Conservation (phyloP, 1,140 invertebrate genomes). For the Drosophila neocordata region DNA sequence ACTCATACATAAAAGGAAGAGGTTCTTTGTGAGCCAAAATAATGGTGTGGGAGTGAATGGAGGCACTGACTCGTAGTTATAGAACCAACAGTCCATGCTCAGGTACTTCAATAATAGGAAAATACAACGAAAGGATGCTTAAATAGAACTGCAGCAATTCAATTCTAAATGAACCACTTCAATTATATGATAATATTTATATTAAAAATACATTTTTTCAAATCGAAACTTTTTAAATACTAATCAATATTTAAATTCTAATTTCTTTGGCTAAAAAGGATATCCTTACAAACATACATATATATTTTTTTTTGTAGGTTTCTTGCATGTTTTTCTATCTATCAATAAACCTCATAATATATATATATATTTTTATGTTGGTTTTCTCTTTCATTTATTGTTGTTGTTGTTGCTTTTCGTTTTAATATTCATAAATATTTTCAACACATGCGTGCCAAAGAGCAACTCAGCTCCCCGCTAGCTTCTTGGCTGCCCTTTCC, state of each 20-base stretch:
- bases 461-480: background rate
- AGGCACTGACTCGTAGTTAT: background rate
- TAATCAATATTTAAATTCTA: too few species aligned
- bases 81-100: background rate
- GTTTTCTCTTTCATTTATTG: background rate
- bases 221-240: too few species aligned
- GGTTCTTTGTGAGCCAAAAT: background rate
- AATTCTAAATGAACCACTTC: background rate
- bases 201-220: too few species aligned
- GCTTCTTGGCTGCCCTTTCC: background rate
- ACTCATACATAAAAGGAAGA: background rate
- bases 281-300: too few species aligned
- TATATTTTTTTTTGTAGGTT: too few species aligned
- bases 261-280: too few species aligned
- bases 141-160: too few species aligned
- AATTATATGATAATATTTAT: too few species aligned
- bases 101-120: background rate
- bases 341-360: conserved; percentile 46
- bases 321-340: background rate
- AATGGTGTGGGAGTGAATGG: background rate
- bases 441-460: conserved; percentile 42
- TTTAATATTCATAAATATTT: conserved; percentile 63
- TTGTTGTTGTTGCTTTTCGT: background rate
- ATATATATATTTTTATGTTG: background rate
- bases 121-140: too few species aligned